Base-by-base conservation (phyloP, 1,140 invertebrate species). In the Sycobia sp. region DNA sequence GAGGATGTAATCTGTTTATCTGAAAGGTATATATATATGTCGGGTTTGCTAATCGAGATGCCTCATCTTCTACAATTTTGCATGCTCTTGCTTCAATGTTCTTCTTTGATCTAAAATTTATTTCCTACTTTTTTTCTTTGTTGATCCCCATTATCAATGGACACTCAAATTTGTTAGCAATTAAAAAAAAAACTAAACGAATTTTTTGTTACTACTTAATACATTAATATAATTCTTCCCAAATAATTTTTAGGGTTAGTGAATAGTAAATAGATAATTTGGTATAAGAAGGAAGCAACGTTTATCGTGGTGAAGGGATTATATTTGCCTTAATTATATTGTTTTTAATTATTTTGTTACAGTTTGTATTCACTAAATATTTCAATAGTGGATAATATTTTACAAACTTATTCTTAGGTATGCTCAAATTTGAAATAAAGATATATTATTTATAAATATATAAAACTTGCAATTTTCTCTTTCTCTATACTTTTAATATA, bases 21-120 rank as follows among this genome's bases (percentile, higher is more conserved):
- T 44, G 13, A 53, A 56, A 65, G 63, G 63, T 65, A 65, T 60
- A 60, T 65, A n/a, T n/a, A 50, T 57, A 65, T 44, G n/a, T 49
- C 56, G 63, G 43, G 23, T 65, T 47, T 54, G 10, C 49, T 54
- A 59, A 60, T 54, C 57, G 57, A 58, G 51, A 60, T 65, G 32
- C 57, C 50, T 65, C 63, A 60, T 65, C 49, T 60, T 60, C 51
- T 65, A 59, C 29, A 55, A 32, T 65, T 44, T 44, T 65, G 57
- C 56, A 65, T 65, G 63, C 57, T 32, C 16, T 59, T 54, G 57
- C 57, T 65, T 60, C 16, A 44, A 60, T 65, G 46, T 65, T 65
- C 50, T 60, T 58, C 62, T 34, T 65, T 53, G 41, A 65, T 53
- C 36, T 58, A 58, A 41, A 51, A 56, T 49, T 10, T 56, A 46